Evolutionary conservation across 2,888 invertebrate genomes (phyloP).

Genomic region (Caenorhabditis doughertyi): DNA sequence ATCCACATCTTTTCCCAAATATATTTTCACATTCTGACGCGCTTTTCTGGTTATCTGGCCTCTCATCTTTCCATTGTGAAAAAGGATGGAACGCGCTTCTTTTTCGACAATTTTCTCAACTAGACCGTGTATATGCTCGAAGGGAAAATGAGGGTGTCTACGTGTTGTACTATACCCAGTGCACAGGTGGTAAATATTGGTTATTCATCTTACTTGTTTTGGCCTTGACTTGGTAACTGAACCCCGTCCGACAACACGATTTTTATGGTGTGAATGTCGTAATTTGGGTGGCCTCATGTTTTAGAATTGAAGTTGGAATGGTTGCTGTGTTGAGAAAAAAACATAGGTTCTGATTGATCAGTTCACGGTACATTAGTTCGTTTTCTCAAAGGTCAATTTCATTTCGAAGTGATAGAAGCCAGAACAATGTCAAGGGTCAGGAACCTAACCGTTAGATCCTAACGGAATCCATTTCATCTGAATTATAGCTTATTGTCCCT

Average conservation of each 20-base stretch:
- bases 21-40: slow-evolving; percentile 59
- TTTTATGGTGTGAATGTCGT: slow-evolving; percentile 55
- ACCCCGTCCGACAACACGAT: slow-evolving; percentile 22
- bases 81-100: slow-evolving; percentile 39
- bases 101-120: slow-evolving; percentile 13
- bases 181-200: slow-evolving; percentile 52
- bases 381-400: slow-evolving; percentile 18
- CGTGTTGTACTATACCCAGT: slow-evolving; percentile 28
- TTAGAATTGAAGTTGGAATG: slow-evolving; percentile 5
- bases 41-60: slow-evolving; percentile 60
- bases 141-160: neutral
- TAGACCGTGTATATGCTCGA: neutral
- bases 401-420: neutral
- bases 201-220: slow-evolving; percentile 46
- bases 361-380: slow-evolving; percentile 48
- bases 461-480: too few species aligned
- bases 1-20: slow-evolving; percentile 39
- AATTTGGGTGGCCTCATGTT: slow-evolving; percentile 23
- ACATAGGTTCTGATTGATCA: neutral
- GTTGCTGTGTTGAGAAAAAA: neutral
- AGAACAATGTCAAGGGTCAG: neutral
- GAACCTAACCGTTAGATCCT: neutral
- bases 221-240: slow-evolving; percentile 50
- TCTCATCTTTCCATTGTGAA: slow-evolving; percentile 33
- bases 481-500: too few species aligned